Evolutionary conservation across 1,140 invertebrate species (phyloP), one percentile per base, ranked within the genome.

Genomic region (Rhopalosiphum maidis): DNA sequence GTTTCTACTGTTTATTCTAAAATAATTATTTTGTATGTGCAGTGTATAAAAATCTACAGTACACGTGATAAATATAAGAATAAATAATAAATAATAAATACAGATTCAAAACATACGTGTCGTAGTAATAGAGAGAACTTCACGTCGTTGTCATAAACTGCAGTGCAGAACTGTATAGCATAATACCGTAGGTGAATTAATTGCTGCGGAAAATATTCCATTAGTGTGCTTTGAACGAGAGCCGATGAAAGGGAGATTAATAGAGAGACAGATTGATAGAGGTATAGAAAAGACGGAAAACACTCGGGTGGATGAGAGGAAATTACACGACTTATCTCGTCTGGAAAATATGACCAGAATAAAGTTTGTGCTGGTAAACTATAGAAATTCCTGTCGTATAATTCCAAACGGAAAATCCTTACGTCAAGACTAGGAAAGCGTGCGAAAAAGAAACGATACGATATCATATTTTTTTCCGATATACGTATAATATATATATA

Each of bases 291-390:
- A 85, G 23, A 25, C 23, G 9, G 1, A 9, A 85, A 83, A 85
- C 41, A 85, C 23, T 41, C 35, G 35, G 8, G 35, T 85, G 37
- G 82, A 23, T n/a, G 85, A 48, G 7, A 22, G 86, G 46, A 48
- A 87, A 51, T 87, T n/a, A 30, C 86, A 48, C 15, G 30, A 87
- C 46, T 21, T 46, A 46, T 48, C 46, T 51, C 86, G 30, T 48
- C 86, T 46, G 86, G 46, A 87, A 87, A 87, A 87, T 87, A 87
- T 87, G 25, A 87, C 85, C 85, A 46, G 41, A 48, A 87, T 51
- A 87, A 35, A 35, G 30, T 41, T 15, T 35, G 15, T 0, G 46
- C 46, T 21, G 15, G 86, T 48, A 87, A 87, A 35, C 86, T 51
- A 77, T n/a, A 48, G 86, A 87, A 87, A 87, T 87, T 87, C 43